Evolutionary conservation across 2,888 invertebrate species (phyloP).

Genomic region (Ellobium chinense): DNA sequence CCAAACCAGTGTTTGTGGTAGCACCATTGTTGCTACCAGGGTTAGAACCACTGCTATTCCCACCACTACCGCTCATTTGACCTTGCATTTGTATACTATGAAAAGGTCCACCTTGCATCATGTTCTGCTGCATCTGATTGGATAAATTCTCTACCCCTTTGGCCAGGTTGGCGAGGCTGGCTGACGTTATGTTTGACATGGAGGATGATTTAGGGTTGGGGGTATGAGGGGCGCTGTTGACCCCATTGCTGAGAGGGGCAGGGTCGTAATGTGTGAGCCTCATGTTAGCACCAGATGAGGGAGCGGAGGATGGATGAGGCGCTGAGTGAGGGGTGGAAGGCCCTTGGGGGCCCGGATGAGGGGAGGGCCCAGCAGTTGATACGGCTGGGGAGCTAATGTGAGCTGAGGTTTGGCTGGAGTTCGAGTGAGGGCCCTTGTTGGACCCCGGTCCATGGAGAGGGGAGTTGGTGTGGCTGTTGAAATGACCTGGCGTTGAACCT

Average conservation of each 20-base stretch:
- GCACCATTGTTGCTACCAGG: neutral
- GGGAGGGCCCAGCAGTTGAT: conserved; percentile 56
- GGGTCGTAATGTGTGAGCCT: conserved; percentile 74
- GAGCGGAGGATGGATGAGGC: conserved; percentile 44
- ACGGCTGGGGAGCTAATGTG: conserved; percentile 64
- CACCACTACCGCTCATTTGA: conserved; percentile 54
- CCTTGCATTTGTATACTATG: conserved; percentile 78
- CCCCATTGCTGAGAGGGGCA: conserved; percentile 52
- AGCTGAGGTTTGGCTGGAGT: conserved; percentile 72
- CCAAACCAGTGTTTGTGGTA: neutral
- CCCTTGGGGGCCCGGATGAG: conserved; percentile 58
- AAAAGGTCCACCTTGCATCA: conserved; percentile 79
- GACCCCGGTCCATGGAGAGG: conserved; percentile 68
- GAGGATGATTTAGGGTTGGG: conserved; percentile 52
- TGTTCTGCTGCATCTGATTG: conserved; percentile 78
- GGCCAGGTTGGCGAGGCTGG: conserved; percentile 77
- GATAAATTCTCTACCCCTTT: conserved; percentile 78
- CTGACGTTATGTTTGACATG: conserved; percentile 77
- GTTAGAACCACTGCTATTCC: neutral
- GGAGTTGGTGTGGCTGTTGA: conserved; percentile 63
- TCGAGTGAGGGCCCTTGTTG: conserved; percentile 72
- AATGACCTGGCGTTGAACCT: conserved; percentile 44
- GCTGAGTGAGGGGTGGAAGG: conserved; percentile 51
- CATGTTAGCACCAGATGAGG: conserved; percentile 69
- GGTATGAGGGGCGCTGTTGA: conserved; percentile 55